Percentiles rank a stretch among this genome's conserved stretches.
Evolutionary conservation across 1,140 invertebrate genomes (phyloP).

Genomic region (Lasioglossum albipes): DNA sequence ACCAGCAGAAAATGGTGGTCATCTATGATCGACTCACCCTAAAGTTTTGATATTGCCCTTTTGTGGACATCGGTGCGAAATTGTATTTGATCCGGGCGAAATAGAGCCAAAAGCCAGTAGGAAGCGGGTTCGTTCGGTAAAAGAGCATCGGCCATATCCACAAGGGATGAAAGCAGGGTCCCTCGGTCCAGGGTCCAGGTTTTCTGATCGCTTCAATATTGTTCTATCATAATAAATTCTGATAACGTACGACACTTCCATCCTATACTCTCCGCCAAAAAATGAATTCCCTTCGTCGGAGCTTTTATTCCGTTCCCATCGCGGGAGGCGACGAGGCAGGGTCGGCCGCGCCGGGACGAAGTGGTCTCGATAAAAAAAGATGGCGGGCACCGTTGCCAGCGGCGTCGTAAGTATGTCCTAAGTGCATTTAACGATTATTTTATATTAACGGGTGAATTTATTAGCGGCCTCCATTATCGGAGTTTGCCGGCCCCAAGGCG

Average conservation of each 20-base stretch:
- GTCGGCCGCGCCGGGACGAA: constrained; percentile 60
- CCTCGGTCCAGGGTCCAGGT: neutral
- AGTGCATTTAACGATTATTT: constrained; percentile 81
- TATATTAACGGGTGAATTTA: constrained; percentile 79
- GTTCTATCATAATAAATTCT: constrained; percentile 6
- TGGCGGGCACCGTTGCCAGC: constrained; percentile 67
- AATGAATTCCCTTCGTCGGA: neutral
- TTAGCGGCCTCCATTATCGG: constrained; percentile 77
- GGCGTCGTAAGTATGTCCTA: constrained; percentile 75
- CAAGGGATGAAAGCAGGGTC: no score
- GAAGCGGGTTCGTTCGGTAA: no score
- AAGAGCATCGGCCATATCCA: no score
- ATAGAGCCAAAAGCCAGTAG: no score
- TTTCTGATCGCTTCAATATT: constrained; percentile 2
- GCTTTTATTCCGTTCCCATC: constrained; percentile 18
- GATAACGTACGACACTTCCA: constrained; percentile 3
- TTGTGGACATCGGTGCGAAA: no score
- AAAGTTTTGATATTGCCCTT: no score
- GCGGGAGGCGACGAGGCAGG: constrained; percentile 1
- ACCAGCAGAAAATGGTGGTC: no score
- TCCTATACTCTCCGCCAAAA: neutral
- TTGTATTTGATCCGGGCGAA: no score
- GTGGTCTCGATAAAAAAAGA: constrained; percentile 74
- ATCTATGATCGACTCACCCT: no score
- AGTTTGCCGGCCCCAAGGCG: constrained; percentile 65